Evolutionary conservation across 2,113 vertebrate genomes (phyloP).

Genomic region (Tupaia chinensis): DNA sequence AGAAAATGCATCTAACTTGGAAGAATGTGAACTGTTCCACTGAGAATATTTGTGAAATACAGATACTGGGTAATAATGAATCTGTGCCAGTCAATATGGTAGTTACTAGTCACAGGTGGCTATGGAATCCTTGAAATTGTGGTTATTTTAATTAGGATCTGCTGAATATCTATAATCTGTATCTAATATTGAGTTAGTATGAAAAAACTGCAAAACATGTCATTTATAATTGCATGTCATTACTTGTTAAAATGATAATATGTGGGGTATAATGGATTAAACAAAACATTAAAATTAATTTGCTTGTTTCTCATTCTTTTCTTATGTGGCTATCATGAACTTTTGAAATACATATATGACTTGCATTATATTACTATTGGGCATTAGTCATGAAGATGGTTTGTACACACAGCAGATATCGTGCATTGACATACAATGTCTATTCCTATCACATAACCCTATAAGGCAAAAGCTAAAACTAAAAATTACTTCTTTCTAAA

Average conservation of each 20-base stretch:
- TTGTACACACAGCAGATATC: neutral
- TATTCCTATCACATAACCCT: neutral
- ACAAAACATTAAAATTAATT: neutral
- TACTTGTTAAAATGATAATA: neutral
- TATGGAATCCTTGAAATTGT: neutral
- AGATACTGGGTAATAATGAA: neutral
- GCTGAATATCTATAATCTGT: fast-evolving
- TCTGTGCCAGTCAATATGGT: neutral
- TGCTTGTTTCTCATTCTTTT: neutral
- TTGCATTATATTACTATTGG: neutral
- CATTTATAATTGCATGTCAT: neutral
- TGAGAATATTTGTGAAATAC: neutral
- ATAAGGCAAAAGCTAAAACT: neutral
- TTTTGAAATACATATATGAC: neutral
- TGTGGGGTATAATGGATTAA: neutral
- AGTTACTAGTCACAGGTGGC: neutral
- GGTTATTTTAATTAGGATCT: neutral
- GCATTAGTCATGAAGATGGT: neutral
- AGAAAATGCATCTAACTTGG: neutral
- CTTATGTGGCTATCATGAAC: neutral
- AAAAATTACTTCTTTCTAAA: neutral
- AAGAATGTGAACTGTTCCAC: neutral
- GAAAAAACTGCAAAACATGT: neutral
- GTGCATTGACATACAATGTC: neutral
- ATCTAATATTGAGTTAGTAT: neutral